These are phyloP conservation scores for Sinohyriopsis cumingii DNA, from an alignment of 2,888 invertebrate genomes.

Conservation along the genomic window DNA sequence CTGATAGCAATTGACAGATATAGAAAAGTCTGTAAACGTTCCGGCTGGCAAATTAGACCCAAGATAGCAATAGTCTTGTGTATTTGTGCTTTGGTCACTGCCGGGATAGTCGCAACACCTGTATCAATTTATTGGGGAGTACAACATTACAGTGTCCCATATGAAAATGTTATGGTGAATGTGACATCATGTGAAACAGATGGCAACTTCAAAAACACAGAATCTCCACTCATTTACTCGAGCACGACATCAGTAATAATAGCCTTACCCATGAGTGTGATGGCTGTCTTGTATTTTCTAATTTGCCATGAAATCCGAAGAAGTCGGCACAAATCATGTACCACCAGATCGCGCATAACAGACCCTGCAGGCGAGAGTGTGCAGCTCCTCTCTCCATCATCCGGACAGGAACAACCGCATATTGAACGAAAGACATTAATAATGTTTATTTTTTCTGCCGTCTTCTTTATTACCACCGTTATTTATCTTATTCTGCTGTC, in stretches of 20 bases:
- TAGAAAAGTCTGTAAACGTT: slow-evolving; percentile 19
- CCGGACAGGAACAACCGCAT: neutral
- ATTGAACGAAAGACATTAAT: slow-evolving; percentile 25
- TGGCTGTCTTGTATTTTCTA: slow-evolving; percentile 16
- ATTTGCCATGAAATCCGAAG: neutral
- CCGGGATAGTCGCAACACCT: slow-evolving; percentile 14
- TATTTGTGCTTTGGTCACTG: slow-evolving; percentile 3
- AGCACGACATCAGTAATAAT: slow-evolving; percentile 1
- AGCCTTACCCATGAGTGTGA: neutral
- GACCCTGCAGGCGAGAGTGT: too few relatives aligned
- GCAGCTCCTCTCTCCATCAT: too few relatives aligned
- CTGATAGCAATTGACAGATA: slow-evolving; percentile 23
- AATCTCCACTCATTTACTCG: slow-evolving; percentile 11
- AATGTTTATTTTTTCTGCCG: slow-evolving; percentile 21
- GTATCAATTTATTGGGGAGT: slow-evolving; percentile 15
- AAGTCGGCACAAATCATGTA: neutral
- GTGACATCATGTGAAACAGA: slow-evolving; percentile 23
- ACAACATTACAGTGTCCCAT: neutral
- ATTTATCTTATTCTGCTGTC: slow-evolving; percentile 23
- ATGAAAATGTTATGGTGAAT: slow-evolving; percentile 5
- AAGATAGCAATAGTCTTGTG: slow-evolving; percentile 12
- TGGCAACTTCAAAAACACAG: slow-evolving; percentile 3
- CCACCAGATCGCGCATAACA: too few relatives aligned
- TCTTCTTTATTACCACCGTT: slow-evolving; percentile 25
- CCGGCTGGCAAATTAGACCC: slow-evolving; percentile 18